Base-by-base conservation (phyloP, 2,888 invertebrate genomes). In the Lysandra bellargus region DNA sequence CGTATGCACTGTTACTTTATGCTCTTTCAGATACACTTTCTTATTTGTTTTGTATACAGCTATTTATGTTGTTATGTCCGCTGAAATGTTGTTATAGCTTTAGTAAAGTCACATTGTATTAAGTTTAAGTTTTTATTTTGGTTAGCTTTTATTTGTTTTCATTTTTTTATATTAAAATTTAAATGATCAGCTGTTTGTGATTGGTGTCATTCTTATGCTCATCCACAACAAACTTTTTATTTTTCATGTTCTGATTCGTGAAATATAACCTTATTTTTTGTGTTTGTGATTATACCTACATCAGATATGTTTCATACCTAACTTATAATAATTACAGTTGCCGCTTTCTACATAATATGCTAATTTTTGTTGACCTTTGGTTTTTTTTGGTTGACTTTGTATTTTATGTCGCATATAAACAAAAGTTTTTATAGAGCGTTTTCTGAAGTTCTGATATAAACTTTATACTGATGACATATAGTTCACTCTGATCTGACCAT, bases 1-100 rank as follows among this genome's bases (percentile, higher is more conserved):
- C 85, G 85, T 74, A 78, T 80, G 78, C 37, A 33, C 14, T 33
- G 33, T 69, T 69, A 69, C 14, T 69, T 57, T 69, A 69, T 69
- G 33, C 12, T 69, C 17, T 69, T 37, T 69, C 17, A 37, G 33
- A 14, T 33, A 12, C 4, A 33, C 69, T 33, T 33, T 69, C 33
- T 69, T 69, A 64, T 64, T 64, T 64, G 64, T 64, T 64, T 30
- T 64, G 64, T 30, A 30, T 64, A 5, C 14, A 69, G 69, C 33
- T 69, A 69, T 69, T 69, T 69, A 33, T 33, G 33, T 69, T 69
- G 33, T 69, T 69, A 4, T 37, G 33, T 69, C 33, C 14, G 33
- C 14, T 33, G 14, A 69, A 69, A 69, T 69, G 23, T 69, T 69
- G 0, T 37, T 4, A 17, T 69, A 33, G 14, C 69, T 1, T 33